Percentiles rank a stretch among this genome's conserved stretches.
Conservation (phyloP, 1,140 invertebrate genomes). For the Mizuhopecten yessoensis region DNA sequence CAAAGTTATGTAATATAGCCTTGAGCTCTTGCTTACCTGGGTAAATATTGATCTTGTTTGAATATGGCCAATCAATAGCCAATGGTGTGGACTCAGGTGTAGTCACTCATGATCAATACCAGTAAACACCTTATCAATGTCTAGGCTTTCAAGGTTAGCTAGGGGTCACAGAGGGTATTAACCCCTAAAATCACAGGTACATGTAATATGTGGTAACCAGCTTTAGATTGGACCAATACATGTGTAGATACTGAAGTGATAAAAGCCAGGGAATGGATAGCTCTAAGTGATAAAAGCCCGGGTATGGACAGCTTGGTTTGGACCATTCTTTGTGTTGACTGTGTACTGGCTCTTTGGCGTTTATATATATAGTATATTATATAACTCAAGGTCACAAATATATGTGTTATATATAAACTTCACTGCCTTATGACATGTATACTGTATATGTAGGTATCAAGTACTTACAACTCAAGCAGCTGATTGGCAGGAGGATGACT, state of each 20-base stretch:
- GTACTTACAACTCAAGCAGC: too few relatives aligned
- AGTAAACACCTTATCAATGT: constrained; percentile 30
- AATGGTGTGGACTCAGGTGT: not conserved
- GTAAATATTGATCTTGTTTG: not conserved
- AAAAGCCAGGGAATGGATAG: not conserved
- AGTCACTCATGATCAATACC: not conserved
- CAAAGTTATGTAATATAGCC: not conserved
- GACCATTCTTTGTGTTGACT: not conserved
- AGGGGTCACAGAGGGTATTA: not conserved
- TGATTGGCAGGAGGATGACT: too few relatives aligned
- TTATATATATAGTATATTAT: not conserved
- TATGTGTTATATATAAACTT: not conserved
- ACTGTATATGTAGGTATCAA: too few relatives aligned
- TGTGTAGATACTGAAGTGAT: not conserved
- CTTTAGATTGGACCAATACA: not conserved
- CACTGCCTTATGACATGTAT: too few relatives aligned
- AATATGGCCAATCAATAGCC: not conserved
- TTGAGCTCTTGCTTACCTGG: not conserved
- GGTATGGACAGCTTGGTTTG: too few relatives aligned
- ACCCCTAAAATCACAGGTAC: not conserved
- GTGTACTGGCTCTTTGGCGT: not conserved
- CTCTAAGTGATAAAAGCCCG: too few relatives aligned
- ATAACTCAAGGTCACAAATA: not conserved
- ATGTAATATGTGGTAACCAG: not conserved
- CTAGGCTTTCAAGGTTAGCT: not conserved